Percentiles rank a stretch among this genome's conserved stretches.
phyloP scores from a whole-genome alignment of 2,888 invertebrate species.

The Limenitis camilla region DNA sequence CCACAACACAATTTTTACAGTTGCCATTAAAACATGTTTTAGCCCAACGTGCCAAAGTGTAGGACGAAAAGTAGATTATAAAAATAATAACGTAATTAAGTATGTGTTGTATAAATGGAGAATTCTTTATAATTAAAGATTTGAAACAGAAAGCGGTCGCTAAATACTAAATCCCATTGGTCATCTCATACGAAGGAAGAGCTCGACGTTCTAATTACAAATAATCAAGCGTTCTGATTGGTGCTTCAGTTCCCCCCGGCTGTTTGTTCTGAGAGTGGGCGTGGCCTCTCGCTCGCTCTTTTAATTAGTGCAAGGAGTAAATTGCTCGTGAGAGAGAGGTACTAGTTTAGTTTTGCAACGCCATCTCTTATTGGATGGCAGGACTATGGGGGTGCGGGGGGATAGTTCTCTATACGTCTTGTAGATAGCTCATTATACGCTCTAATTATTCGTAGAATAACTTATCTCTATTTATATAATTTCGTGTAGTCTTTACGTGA shows the following conservation, averaged over 20 bases:
- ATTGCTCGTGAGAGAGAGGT: constrained; percentile 69
- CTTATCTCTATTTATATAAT: no score
- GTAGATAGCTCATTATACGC: constrained; percentile 71
- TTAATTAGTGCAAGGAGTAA: constrained; percentile 76
- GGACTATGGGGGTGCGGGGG: constrained; percentile 55
- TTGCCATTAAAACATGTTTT: no score
- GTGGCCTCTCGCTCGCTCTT: constrained; percentile 71
- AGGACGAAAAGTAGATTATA: no score
- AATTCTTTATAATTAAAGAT: constrained; percentile 26
- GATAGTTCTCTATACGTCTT: constrained; percentile 68
- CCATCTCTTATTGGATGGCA: constrained; percentile 71
- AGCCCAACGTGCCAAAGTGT: no score
- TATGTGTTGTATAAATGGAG: constrained; percentile 1
- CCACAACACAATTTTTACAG: no score
- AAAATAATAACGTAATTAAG: no score
- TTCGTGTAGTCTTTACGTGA: no score
- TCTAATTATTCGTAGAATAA: constrained; percentile 20
- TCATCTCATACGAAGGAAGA: constrained; percentile 65
- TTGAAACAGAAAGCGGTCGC: constrained; percentile 41
- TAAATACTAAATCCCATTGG: constrained; percentile 67
- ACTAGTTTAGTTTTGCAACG: constrained; percentile 54
- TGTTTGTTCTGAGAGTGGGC: constrained; percentile 70
- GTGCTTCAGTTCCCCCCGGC: constrained; percentile 57
- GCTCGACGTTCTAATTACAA: constrained; percentile 71
- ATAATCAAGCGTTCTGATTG: constrained; percentile 72